These are phyloP conservation scores for Amphibalanus amphitrite DNA, from an alignment of 1,140 invertebrate genomes.

Conservation along the genomic window DNA sequence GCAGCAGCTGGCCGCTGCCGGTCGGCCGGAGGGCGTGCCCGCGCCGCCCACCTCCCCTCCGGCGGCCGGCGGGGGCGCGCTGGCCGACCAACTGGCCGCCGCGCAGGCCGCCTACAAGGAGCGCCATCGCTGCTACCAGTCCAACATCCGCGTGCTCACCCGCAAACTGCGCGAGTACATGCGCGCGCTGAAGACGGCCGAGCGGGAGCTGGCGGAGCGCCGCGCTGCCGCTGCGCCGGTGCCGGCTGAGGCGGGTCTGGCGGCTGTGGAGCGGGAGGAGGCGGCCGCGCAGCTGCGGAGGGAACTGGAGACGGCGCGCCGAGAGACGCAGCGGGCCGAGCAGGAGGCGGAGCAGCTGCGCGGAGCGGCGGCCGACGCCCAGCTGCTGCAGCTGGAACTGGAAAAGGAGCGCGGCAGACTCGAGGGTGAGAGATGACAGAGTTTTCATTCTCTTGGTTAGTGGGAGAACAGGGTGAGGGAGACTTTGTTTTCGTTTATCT, in stretches of 20 bases:
- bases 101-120: background rate
- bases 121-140: background rate
- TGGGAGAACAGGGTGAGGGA: too few species aligned
- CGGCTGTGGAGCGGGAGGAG: too few species aligned
- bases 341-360: background rate
- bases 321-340: background rate
- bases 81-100: background rate
- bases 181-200: background rate
- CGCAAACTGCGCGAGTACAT: background rate
- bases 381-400: background rate
- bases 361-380: background rate
- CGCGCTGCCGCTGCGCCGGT: too few species aligned
- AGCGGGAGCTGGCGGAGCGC: background rate
- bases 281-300: too few species aligned
- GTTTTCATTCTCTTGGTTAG: too few species aligned
- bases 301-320: background rate
- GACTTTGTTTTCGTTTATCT: too few species aligned
- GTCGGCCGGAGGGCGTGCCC: background rate
- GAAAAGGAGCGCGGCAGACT: background rate
- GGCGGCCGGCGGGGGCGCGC: background rate
- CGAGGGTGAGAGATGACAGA: background rate
- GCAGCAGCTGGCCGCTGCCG: background rate
- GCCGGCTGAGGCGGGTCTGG: too few species aligned
- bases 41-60: background rate
- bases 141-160: background rate